Evolutionary conservation across 2,113 vertebrate species (phyloP), one percentile per base, ranked within the genome.

Genomic region (Xiphorhynchus elegans): DNA sequence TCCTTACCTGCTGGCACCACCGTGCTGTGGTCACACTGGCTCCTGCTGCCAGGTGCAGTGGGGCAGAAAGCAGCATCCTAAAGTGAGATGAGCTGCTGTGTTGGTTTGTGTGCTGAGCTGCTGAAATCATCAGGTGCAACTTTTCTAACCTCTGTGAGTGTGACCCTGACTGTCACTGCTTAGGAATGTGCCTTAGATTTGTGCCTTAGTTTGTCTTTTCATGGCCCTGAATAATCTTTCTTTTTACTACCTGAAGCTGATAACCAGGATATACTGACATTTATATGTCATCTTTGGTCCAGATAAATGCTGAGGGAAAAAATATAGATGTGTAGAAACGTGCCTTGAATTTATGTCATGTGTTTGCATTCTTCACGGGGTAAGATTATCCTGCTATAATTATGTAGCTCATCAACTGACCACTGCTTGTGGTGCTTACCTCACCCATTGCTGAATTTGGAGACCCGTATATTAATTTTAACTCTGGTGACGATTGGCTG

Each of bases 371-470:
- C 91, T 97, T 52, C 58, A 60, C 76, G 82, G 26, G 19, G 60
- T 69, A 62, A 82, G 86, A 87, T 95, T 92, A 87, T 80, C 50
- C 91, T 10, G 8, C 59, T 88, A 44, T 89, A 94, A 97, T 96
- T 96, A 86, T 55, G 49, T 78, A 96, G 90, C 97, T 97, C 94
- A 97, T 97, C 93, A 95, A 40, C 60, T 83, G 68, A 68, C 64
- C 64, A 37, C 84, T 4, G 17, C 92, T 92, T 72, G 3, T 73
- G 91, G 53, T 66, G 42, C 58, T 96, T 67, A 52, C 81, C 81
- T 94, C 3, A 3, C 55, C 52, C 68, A 6, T 4, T 77, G 89
- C 78, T 83, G 88, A 72, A 85, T 64, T 88, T 76, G 78, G 87
- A 96, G 92, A 93, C 80, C 47, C 0, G 6, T 47, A 90, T 42